Percentiles rank a stretch among this genome's conserved stretches.
Evolutionary conservation across 2,888 invertebrate genomes (phyloP).

Genomic region (Tillus elongatus): DNA sequence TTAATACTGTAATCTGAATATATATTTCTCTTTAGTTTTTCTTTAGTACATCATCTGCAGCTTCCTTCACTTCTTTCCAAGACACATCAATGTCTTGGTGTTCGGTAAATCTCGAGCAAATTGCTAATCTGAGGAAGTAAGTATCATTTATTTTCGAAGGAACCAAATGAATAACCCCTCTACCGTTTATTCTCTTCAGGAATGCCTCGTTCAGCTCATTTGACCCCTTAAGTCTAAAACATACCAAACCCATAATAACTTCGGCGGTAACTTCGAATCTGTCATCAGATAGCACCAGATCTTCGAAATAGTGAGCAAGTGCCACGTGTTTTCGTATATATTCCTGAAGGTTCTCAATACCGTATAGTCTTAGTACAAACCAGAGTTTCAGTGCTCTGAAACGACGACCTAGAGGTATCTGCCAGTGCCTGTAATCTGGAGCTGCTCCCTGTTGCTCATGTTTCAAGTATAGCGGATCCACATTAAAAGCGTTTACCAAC

Average conservation of each 20-base stretch:
- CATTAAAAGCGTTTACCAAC: slow-evolving; percentile 92
- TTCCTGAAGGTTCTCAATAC: slow-evolving; percentile 77
- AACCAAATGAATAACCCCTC: slow-evolving; percentile 86
- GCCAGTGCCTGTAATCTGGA: slow-evolving; percentile 96
- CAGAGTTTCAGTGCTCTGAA: slow-evolving; percentile 90
- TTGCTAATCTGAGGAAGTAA: slow-evolving; percentile 81
- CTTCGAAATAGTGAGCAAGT: slow-evolving; percentile 81
- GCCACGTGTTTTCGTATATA: slow-evolving; percentile 78
- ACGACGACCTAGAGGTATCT: slow-evolving; percentile 87
- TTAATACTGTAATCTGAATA: too few relatives aligned
- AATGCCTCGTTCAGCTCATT: slow-evolving; percentile 78
- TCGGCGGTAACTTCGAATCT: slow-evolving; percentile 86
- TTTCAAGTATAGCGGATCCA: slow-evolving; percentile 93
- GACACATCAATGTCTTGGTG: slow-evolving; percentile 73
- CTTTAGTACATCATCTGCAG: slow-evolving; percentile 62
- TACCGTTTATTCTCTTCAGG: slow-evolving; percentile 75
- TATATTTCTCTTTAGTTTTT: too few relatives aligned
- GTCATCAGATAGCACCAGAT: slow-evolving; percentile 61
- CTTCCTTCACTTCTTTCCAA: slow-evolving; percentile 75
- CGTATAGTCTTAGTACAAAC: slow-evolving; percentile 89
- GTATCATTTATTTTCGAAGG: slow-evolving; percentile 78
- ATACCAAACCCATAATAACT: slow-evolving; percentile 90
- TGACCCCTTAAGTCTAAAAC: slow-evolving; percentile 82
- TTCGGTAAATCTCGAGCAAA: slow-evolving; percentile 79
- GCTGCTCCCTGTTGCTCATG: slow-evolving; percentile 85